Conservation (phyloP, 2,888 invertebrate genomes). For the Caenorhabditis afra region DNA sequence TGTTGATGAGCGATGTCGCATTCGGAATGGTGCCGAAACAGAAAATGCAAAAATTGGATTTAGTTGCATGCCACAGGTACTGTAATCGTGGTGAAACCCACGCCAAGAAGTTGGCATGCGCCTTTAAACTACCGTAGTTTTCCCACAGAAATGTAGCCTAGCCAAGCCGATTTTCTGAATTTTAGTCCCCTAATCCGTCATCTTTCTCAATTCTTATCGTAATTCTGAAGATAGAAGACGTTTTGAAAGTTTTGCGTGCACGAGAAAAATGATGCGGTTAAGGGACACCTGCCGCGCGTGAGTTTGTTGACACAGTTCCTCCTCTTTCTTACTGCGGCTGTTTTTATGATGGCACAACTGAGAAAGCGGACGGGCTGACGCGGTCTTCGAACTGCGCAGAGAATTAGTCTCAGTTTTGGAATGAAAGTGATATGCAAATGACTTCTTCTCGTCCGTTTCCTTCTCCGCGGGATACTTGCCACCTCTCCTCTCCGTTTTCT, state of each 20-base stretch:
- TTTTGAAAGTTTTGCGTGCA: neutral
- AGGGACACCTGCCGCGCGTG: conserved; percentile 1
- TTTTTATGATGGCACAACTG: conserved; percentile 25
- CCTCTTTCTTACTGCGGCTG: conserved; percentile 22
- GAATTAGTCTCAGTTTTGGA: too few species aligned
- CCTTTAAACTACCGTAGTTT: conserved; percentile 11
- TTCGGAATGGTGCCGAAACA: conserved; percentile 51
- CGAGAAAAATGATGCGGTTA: neutral
- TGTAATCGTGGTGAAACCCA: neutral
- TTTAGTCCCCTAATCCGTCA: neutral
- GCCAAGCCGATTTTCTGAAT: neutral
- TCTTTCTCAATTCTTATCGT: neutral
- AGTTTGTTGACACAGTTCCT: conserved; percentile 36
- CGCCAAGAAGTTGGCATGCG: neutral
- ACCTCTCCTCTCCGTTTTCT: conserved; percentile 11
- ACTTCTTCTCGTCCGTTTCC: neutral
- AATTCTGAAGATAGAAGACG: neutral
- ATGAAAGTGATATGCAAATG: conserved; percentile 45
- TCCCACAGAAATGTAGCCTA: too few species aligned
- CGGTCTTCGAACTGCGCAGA: neutral
- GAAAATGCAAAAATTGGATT: conserved; percentile 5
- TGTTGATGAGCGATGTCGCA: conserved; percentile 49
- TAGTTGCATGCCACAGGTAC: neutral
- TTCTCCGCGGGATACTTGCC: conserved; percentile 35
- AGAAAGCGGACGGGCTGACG: conserved; percentile 5